phyloP scores from a whole-genome alignment of 2,888 invertebrate genomes.

The Holacanthella duospinosa region DNA sequence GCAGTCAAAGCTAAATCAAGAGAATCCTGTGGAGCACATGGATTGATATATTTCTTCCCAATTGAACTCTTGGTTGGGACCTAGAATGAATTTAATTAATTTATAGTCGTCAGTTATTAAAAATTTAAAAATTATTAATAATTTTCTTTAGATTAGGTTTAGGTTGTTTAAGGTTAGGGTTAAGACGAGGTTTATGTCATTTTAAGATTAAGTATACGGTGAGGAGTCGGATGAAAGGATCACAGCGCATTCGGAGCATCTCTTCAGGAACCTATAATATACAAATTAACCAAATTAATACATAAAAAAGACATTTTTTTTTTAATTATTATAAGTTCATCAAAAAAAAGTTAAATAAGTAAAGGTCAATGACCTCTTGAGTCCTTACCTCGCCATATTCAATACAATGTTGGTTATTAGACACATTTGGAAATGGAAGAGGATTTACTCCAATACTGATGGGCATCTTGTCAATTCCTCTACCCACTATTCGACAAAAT shows the following conservation, averaged over 20 bases:
- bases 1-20: constrained; percentile 28
- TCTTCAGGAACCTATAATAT: constrained; percentile 10
- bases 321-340: background rate
- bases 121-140: no score
- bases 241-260: constrained; percentile 24
- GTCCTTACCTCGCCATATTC: background rate
- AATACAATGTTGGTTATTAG: background rate
- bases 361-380: background rate
- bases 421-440: background rate
- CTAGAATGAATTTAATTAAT: background rate
- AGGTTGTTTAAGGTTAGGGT: background rate
- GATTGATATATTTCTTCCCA: constrained; percentile 26
- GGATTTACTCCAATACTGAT: constrained; percentile 3
- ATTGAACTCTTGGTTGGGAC: constrained; percentile 30
- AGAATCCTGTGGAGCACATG: constrained; percentile 31
- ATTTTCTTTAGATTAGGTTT: no score
- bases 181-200: no score
- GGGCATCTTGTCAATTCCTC: constrained; percentile 9
- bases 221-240: constrained; percentile 26
- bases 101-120: background rate
- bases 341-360: background rate
- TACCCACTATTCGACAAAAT: background rate
- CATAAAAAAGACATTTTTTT: background rate
- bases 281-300: background rate
- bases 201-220: no score